Conservation (phyloP, 1,140 invertebrate genomes). For the Linepithema humile region DNA sequence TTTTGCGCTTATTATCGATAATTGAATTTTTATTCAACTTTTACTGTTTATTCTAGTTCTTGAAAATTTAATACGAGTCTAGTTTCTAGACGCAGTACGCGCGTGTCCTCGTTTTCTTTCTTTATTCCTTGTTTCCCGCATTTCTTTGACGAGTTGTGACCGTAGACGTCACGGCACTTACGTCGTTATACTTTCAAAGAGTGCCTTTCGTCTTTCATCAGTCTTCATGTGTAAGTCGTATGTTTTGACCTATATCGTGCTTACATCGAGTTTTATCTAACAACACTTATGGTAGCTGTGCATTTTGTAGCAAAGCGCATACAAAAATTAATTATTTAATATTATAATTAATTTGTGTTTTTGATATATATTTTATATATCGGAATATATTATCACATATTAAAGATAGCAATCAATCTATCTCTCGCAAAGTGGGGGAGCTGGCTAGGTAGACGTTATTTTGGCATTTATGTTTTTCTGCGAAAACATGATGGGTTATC, state of each 20-base stretch:
- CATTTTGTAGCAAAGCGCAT: background rate
- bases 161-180: slow-evolving; percentile 9
- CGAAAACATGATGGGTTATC: background rate
- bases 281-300: background rate
- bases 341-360: background rate
- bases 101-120: slow-evolving; percentile 19
- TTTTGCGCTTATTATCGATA: background rate
- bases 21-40: background rate
- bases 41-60: no score
- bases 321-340: background rate
- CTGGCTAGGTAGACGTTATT: background rate
- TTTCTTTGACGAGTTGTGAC: slow-evolving; percentile 41
- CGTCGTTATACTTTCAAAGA: slow-evolving; percentile 46
- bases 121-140: slow-evolving; percentile 41
- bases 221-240: background rate
- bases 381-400: background rate
- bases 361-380: background rate
- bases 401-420: background rate
- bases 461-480: background rate
- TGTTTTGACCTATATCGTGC: slow-evolving; percentile 7
- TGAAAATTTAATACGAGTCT: slow-evolving; percentile 6
- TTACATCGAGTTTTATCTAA: background rate
- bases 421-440: background rate
- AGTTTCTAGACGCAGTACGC: background rate
- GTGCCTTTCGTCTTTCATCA: background rate